Percentiles rank a stretch among this genome's conserved stretches.
Conservation (phyloP, 1,140 invertebrate species). For the Liolophura sinensis region DNA sequence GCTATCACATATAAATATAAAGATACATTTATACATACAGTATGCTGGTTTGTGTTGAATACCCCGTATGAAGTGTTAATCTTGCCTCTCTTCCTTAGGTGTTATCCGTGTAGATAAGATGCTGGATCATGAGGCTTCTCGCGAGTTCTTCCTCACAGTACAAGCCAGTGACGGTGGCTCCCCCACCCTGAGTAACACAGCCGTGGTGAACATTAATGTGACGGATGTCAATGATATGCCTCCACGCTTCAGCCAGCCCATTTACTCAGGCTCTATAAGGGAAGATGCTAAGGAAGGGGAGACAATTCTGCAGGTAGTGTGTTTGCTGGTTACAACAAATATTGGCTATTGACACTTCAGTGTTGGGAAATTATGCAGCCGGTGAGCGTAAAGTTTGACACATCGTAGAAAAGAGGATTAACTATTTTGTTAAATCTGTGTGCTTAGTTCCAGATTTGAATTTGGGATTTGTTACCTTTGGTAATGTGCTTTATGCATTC, state of each 20-base stretch:
- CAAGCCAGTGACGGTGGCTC: conserved; percentile 82
- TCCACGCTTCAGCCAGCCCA: conserved; percentile 40
- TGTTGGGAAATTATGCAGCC: too few relatives aligned
- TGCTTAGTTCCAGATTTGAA: too few relatives aligned
- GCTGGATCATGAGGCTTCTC: conserved; percentile 74
- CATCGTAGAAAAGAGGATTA: too few relatives aligned
- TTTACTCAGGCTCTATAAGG: conserved; percentile 35
- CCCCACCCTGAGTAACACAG: conserved; percentile 30
- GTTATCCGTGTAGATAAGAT: conserved; percentile 76
- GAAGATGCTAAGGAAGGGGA: conserved; percentile 11
- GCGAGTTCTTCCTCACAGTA: conserved; percentile 86
- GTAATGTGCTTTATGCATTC: too few relatives aligned
- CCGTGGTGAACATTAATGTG: conserved; percentile 40
- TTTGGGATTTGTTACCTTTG: too few relatives aligned
- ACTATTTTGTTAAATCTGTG: too few relatives aligned
- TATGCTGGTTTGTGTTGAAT: too few relatives aligned
- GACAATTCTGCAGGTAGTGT: conserved; percentile 17
- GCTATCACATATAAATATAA: too few relatives aligned
- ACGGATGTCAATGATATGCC: conserved; percentile 54
- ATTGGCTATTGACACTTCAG: neutral
- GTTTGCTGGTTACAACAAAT: neutral
- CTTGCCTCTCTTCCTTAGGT: conserved; percentile 53
- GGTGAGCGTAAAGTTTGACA: too few relatives aligned
- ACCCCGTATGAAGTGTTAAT: too few relatives aligned
- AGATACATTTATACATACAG: too few relatives aligned